Evolutionary conservation across 2,888 invertebrate genomes (phyloP).

Genomic region (Sarcophaga subvicina): DNA sequence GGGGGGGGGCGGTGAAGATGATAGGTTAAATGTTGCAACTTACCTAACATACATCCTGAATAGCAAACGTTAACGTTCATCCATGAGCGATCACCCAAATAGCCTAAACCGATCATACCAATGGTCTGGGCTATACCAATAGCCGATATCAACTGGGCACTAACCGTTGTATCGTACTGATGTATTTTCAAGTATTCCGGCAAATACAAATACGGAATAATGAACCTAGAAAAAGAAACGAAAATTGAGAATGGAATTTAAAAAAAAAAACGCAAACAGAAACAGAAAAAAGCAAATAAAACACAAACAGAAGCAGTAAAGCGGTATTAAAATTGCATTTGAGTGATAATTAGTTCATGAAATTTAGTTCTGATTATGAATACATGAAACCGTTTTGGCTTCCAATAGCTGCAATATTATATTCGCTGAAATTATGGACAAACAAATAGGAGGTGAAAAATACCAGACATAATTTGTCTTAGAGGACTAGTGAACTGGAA

Average conservation of each 20-base stretch:
- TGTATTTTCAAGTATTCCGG: constrained; percentile 90
- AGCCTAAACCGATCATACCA: constrained; percentile 94
- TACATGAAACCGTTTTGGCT: too few species aligned
- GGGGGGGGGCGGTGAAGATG: too few species aligned
- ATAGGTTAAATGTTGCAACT: constrained; percentile 68
- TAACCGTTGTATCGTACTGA: constrained; percentile 87
- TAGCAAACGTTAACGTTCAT: constrained; percentile 92
- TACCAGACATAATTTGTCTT: too few species aligned
- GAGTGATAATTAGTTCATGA: too few species aligned
- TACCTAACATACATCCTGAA: constrained; percentile 87
- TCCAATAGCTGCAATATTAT: too few species aligned
- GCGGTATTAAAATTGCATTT: too few species aligned
- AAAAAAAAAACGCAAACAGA: constrained; percentile 79
- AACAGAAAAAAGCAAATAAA: constrained; percentile 76
- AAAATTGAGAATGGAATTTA: constrained; percentile 36
- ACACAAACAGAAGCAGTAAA: constrained; percentile 81
- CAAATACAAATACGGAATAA: constrained; percentile 97
- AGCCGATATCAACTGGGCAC: constrained; percentile 91
- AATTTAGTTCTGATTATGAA: too few species aligned
- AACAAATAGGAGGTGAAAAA: too few species aligned
- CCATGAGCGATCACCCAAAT: constrained; percentile 93
- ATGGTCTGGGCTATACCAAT: constrained; percentile 95
- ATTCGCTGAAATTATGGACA: too few species aligned
- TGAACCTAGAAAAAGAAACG: constrained; percentile 87
- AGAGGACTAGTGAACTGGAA: too few species aligned